Conservation (phyloP, 2,888 invertebrate species). For the Leptothorax acervorum region DNA sequence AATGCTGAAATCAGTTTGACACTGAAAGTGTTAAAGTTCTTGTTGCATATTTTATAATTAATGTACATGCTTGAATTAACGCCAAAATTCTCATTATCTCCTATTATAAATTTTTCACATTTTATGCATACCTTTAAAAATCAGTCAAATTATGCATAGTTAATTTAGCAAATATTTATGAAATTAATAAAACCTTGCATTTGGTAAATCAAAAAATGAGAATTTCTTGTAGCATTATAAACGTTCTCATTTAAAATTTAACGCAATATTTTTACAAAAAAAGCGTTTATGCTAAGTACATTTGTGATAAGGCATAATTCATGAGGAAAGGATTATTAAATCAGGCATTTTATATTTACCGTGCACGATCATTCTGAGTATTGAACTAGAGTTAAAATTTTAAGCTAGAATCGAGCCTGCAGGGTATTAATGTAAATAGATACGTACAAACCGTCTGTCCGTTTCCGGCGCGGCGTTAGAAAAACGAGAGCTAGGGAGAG, state of each 20-base stretch:
- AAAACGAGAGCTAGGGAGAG: neutral
- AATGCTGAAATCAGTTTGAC: no score
- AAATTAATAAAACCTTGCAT: neutral
- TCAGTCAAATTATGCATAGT: neutral
- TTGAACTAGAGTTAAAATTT: no score
- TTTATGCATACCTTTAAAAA: neutral
- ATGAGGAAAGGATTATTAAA: conserved; percentile 10
- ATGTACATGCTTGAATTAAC: neutral
- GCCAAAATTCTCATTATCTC: neutral
- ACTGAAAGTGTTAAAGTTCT: no score
- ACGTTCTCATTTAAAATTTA: neutral
- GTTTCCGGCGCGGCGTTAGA: conserved; percentile 32
- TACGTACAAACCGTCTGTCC: conserved; percentile 58
- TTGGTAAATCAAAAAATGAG: neutral
- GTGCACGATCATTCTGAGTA: neutral
- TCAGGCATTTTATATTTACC: conserved; percentile 1
- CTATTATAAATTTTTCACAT: neutral
- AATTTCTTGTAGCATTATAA: neutral
- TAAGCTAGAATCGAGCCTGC: conserved; percentile 27
- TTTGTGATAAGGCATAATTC: neutral
- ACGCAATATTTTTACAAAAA: neutral
- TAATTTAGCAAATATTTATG: conserved; percentile 1
- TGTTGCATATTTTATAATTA: neutral
- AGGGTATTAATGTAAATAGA: conserved; percentile 53
- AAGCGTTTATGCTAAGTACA: neutral